phyloP scores from a whole-genome alignment of 2,113 vertebrate species.

The Arizona elegans region DNA sequence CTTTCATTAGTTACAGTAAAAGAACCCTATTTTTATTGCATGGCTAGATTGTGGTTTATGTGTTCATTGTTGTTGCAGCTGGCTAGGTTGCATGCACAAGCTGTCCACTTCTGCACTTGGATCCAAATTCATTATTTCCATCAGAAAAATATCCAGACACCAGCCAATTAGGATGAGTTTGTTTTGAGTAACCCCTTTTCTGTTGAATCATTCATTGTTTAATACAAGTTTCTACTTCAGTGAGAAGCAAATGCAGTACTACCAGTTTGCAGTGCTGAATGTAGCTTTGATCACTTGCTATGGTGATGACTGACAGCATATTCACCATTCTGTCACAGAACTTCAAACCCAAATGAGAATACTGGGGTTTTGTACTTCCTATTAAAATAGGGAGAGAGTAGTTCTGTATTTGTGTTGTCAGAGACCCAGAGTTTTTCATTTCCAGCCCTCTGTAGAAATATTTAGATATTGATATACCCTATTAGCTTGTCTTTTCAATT shows the following conservation, averaged over 20 bases:
- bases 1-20: neutral
- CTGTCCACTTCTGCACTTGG: neutral
- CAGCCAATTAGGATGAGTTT: neutral
- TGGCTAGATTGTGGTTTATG: neutral
- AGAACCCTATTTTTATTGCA: neutral
- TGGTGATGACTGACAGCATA: neutral
- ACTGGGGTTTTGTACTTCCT: neutral
- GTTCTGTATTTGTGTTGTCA: neutral
- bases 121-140: neutral
- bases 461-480: constrained; percentile 20
- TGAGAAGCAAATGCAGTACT: neutral
- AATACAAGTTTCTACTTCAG: neutral
- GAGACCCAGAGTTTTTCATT: neutral
- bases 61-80: neutral
- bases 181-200: neutral
- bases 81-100: neutral
- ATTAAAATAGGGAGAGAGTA: neutral
- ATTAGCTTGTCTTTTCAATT: constrained; percentile 32
- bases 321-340: neutral
- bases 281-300: neutral
- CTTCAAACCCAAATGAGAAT: neutral
- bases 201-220: neutral
- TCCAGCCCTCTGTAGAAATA: neutral
- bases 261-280: neutral
- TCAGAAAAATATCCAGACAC: neutral